A percentile compares a stretch with the other conserved stretches of the same genome.
Evolutionary conservation across 2,797 vertebrate genomes (phyloP).

Genomic region (Sebastes steindachneri): DNA sequence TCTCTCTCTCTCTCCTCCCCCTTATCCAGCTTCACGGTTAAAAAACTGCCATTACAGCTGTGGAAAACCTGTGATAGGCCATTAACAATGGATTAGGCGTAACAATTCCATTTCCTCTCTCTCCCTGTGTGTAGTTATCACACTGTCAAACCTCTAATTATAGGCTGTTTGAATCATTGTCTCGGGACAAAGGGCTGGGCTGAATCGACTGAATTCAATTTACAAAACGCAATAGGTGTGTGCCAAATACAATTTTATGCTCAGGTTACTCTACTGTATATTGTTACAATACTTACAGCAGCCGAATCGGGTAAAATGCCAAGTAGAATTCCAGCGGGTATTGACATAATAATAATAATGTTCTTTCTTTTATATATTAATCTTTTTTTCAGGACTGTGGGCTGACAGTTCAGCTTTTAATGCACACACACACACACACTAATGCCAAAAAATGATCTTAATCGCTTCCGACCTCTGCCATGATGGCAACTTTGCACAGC

Average conservation of each 20-base stretch:
- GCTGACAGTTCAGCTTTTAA: neutral
- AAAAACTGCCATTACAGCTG: conserved; percentile 50
- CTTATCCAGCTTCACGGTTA: conserved; percentile 20
- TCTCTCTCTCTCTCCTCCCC: neutral
- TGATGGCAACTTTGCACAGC: conserved; percentile 49
- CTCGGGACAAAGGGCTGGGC: conserved; percentile 16
- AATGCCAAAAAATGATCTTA: conserved; percentile 42
- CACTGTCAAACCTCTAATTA: conserved; percentile 54
- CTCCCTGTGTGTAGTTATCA: conserved; percentile 28
- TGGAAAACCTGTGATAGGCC: conserved; percentile 33
- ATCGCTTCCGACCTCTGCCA: conserved; percentile 47
- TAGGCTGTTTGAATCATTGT: conserved; percentile 38
- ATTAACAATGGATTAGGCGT: conserved; percentile 61
- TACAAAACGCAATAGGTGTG: neutral
- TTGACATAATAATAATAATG: neutral
- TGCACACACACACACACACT: neutral
- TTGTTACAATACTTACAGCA: neutral
- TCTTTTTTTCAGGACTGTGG: neutral
- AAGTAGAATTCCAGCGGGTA: neutral
- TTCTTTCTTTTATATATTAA: neutral
- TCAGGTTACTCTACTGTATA: neutral
- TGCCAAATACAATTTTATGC: neutral
- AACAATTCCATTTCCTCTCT: conserved; percentile 48
- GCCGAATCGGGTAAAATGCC: neutral
- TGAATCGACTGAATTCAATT: conserved; percentile 38